Percentiles rank a stretch among this genome's conserved stretches.
Evolutionary conservation across 1,140 invertebrate species (phyloP).

Genomic region (Dendroctonus ponderosae): DNA sequence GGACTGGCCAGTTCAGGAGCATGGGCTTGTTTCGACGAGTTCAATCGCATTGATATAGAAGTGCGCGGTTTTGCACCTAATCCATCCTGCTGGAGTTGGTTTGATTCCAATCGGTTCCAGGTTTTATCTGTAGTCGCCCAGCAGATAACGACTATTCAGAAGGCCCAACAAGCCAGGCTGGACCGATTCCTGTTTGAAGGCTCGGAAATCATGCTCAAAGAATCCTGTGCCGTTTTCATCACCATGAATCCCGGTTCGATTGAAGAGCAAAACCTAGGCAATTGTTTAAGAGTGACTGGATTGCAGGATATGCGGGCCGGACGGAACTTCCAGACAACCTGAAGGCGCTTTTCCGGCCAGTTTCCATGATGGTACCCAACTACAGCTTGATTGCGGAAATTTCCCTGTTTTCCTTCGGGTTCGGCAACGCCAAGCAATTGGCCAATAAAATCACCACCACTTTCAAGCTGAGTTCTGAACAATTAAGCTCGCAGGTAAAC

Average conservation of each 20-base stretch:
- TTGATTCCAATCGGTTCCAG: neutral
- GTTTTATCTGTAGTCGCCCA: slow-evolving; percentile 62
- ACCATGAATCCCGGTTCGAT: slow-evolving; percentile 68
- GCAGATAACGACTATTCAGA: slow-evolving; percentile 65
- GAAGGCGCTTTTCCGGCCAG: slow-evolving; percentile 70
- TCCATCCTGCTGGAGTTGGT: neutral
- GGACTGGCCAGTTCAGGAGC: slow-evolving; percentile 64
- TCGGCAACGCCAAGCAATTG: slow-evolving; percentile 62
- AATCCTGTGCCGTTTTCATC: slow-evolving; percentile 68
- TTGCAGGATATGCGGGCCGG: slow-evolving; percentile 63
- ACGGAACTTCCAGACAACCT: slow-evolving; percentile 74
- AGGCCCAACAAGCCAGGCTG: slow-evolving; percentile 53
- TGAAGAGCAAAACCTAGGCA: neutral
- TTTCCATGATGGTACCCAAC: slow-evolving; percentile 77
- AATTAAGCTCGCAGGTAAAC: slow-evolving; percentile 61
- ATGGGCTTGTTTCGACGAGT: slow-evolving; percentile 78
- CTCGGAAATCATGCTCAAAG: slow-evolving; percentile 55
- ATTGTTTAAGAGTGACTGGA: neutral
- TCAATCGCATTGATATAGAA: slow-evolving; percentile 73
- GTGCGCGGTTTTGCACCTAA: slow-evolving; percentile 1
- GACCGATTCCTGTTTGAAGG: slow-evolving; percentile 66
- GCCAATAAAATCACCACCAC: slow-evolving; percentile 71
- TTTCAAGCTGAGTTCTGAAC: slow-evolving; percentile 70
- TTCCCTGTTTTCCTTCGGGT: slow-evolving; percentile 70
- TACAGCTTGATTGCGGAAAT: slow-evolving; percentile 73